Percentiles rank a stretch among this genome's conserved stretches.
Conservation (phyloP, 2,888 invertebrate genomes). For the Drosophila algonquin region DNA sequence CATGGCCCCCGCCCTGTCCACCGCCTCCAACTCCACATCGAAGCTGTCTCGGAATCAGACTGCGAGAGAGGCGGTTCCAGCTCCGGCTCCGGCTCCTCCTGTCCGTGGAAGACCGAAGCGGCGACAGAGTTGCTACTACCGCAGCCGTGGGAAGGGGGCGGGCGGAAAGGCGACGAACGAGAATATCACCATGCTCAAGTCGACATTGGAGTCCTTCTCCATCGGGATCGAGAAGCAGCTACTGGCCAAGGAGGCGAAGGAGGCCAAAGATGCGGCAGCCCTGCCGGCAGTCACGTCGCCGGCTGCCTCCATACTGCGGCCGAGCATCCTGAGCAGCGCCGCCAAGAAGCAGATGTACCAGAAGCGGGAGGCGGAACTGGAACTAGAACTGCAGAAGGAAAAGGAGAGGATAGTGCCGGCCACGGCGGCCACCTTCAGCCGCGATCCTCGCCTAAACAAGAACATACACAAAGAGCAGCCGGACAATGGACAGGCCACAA, state of each 20-base stretch:
- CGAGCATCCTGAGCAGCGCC: conserved; percentile 61
- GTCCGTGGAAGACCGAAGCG: conserved; percentile 57
- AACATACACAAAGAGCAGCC: conserved; percentile 80
- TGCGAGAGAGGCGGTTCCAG: conserved; percentile 6
- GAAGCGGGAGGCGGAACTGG: neutral
- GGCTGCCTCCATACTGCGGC: conserved; percentile 47
- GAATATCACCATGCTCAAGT: conserved; percentile 81
- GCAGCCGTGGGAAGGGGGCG: conserved; percentile 66
- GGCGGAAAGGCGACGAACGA: conserved; percentile 79
- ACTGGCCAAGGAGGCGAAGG: conserved; percentile 66
- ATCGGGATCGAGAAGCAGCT: conserved; percentile 81
- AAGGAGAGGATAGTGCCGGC: conserved; percentile 27
- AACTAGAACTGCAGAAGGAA: conserved; percentile 7
- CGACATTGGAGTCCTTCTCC: conserved; percentile 82
- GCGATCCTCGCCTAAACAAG: conserved; percentile 83
- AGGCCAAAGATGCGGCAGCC: conserved; percentile 39
- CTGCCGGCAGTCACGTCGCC: conserved; percentile 19
- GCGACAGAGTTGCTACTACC: conserved; percentile 65
- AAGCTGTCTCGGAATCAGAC: conserved; percentile 18
- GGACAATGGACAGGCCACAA: neutral
- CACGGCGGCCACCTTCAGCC: conserved; percentile 68
- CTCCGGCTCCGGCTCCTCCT: neutral
- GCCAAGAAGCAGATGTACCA: conserved; percentile 25
- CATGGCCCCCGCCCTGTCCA: neutral
- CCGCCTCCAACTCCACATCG: conserved; percentile 6